Evolutionary conservation across 2,888 invertebrate genomes (phyloP).

Genomic region (Mechanitis messenoides): DNA sequence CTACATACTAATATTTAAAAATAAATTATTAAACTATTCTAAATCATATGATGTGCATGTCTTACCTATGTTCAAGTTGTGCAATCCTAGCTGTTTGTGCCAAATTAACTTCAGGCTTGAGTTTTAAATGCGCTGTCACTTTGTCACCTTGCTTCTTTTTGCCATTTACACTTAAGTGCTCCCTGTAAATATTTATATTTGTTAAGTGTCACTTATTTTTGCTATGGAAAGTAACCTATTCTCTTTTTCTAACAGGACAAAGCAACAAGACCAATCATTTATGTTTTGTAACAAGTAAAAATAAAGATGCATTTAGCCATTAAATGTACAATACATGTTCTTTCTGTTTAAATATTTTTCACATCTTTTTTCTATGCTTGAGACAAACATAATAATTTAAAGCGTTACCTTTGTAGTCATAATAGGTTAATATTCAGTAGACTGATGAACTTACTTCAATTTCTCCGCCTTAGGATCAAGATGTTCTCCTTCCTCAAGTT

Average conservation of each 20-base stretch:
- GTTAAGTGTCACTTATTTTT: neutral
- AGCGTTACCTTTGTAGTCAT: neutral
- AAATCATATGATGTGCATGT: neutral
- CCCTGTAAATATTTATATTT: conserved; percentile 40
- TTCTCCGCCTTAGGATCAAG: conserved; percentile 71
- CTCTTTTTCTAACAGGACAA: too few species aligned
- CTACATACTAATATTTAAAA: too few species aligned
- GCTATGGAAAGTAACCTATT: too few species aligned
- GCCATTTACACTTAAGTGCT: conserved; percentile 47
- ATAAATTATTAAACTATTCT: too few species aligned
- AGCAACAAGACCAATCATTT: too few species aligned
- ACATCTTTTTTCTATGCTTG: too few species aligned
- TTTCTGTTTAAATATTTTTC: too few species aligned
- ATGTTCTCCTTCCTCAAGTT: conserved; percentile 67
- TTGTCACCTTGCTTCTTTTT: conserved; percentile 58
- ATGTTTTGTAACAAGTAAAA: too few species aligned
- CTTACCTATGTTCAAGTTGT: conserved; percentile 84
- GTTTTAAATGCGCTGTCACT: conserved; percentile 72
- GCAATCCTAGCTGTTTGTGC: conserved; percentile 87
- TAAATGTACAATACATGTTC: too few species aligned
- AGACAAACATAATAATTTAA: too few species aligned
- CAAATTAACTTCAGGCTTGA: conserved; percentile 73
- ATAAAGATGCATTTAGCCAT: too few species aligned
- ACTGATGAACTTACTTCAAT: conserved; percentile 50
- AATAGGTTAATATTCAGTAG: neutral